These are phyloP conservation scores for Cantharis lateralis DNA, from an alignment of 2,888 invertebrate genomes.

Conservation along the genomic window DNA sequence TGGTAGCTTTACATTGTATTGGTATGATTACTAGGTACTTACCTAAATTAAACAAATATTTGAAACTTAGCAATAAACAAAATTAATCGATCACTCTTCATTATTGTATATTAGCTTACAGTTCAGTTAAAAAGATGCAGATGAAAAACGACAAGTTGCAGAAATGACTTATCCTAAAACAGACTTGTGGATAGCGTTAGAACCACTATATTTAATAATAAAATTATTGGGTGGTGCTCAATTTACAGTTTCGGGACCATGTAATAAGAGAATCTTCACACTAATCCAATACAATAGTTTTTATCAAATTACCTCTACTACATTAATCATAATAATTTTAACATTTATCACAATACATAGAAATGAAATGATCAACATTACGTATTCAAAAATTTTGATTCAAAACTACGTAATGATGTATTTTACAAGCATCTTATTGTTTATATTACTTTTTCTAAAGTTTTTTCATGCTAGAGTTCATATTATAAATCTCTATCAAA, in stretches of 20 bases:
- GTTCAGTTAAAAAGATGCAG: too few species aligned
- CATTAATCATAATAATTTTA: not conserved
- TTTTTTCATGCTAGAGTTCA: not conserved
- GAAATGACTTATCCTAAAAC: not conserved
- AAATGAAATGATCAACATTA: not conserved
- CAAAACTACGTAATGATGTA: not conserved
- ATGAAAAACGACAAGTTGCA: too few species aligned
- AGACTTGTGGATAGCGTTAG: not conserved
- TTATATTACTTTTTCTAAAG: not conserved
- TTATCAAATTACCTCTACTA: not conserved
- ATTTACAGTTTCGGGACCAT: not conserved
- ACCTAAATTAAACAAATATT: too few species aligned
- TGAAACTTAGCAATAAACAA: too few species aligned
- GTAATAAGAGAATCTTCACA: not conserved
- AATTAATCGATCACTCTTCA: too few species aligned
- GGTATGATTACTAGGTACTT: too few species aligned
- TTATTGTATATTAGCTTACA: too few species aligned
- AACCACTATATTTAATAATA: not conserved
- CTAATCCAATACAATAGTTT: not conserved
- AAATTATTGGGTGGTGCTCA: not conserved
- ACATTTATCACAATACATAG: not conserved
- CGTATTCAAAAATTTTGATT: not conserved
- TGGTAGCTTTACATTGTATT: too few species aligned
- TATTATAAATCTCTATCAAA: not conserved
- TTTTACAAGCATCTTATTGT: not conserved